Evolutionary conservation across 1,140 invertebrate genomes (phyloP).

Genomic region (Chironomus tepperi): DNA sequence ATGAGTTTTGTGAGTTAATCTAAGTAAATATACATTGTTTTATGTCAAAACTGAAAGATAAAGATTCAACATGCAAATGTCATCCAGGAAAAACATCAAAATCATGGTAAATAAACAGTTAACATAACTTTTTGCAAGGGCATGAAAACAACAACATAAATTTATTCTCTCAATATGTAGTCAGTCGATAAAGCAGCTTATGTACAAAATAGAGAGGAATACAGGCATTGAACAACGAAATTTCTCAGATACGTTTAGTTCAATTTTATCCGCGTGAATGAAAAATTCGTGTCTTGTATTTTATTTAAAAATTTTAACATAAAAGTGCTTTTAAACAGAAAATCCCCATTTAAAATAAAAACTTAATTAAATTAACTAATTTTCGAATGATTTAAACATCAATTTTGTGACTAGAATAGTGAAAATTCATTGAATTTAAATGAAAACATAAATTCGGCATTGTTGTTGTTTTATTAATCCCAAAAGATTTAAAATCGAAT

Average conservation of each 20-base stretch:
- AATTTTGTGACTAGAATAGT: neutral
- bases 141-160: too few relatives aligned
- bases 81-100: too few relatives aligned
- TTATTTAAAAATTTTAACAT: slow-evolving; percentile 2
- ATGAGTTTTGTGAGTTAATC: neutral
- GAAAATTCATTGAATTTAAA: neutral
- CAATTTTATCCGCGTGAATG: neutral
- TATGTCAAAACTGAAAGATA: too few relatives aligned
- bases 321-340: neutral
- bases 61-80: too few relatives aligned
- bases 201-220: too few relatives aligned
- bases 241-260: neutral
- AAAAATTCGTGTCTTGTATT: neutral
- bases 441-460: neutral
- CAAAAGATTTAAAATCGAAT: neutral
- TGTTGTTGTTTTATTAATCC: neutral
- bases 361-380: neutral
- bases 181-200: too few relatives aligned
- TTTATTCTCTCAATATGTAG: too few relatives aligned
- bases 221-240: neutral
- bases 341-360: neutral
- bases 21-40: neutral
- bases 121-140: too few relatives aligned
- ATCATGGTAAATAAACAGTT: too few relatives aligned
- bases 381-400: neutral